Evolutionary conservation across 1,140 invertebrate genomes (phyloP), one percentile per base, ranked within the genome.

Genomic region (Drosophila nasuta): DNA sequence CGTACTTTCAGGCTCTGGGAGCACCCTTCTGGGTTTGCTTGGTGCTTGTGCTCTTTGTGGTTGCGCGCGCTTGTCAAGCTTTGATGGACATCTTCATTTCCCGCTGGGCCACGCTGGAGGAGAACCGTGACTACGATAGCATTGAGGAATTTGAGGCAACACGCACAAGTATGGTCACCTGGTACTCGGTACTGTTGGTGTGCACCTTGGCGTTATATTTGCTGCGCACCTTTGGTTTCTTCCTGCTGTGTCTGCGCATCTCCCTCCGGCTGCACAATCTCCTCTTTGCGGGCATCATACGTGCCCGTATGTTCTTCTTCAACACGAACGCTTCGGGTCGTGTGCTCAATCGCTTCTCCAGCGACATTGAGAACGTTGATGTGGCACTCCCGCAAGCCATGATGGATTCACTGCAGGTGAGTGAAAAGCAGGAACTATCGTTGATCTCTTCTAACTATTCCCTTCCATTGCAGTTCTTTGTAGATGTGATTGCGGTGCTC

Each of bases 231-330:
- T 94, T 95, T 28, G 82, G 94, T 3, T 98, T 98, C 92, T 97
- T 97, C 79, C 93, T 94, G 72, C 94, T 97, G 72, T 97, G 97
- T 59, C 96, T 97, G 94, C 93, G 94, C 28, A 95, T 97, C 3
- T 98, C 97, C 0, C 95, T 95, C 49, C 95, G 93, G 11, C 92
- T 97, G 4, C 98, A 98, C 85, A 96, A 98, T 87, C 93, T 92
- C 11, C 97, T 98, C 96, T 98, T 98, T 88, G 92, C 93, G 7
- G 95, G 95, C 52, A 95, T 98, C 0, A 95, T 97, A 30, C 94
- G 96, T 7, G 96, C 96, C 0, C 96, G 96, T 0, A 97, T 98
- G 94, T 94, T 94, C 8, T 98, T 98, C 92, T 98, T 98, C 92
- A 97, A 98, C 87, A 96, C 95, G 1, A 98, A 98, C 92, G 96